phyloP scores from a whole-genome alignment of 2,113 vertebrate species.

The Hemicordylus capensis region DNA sequence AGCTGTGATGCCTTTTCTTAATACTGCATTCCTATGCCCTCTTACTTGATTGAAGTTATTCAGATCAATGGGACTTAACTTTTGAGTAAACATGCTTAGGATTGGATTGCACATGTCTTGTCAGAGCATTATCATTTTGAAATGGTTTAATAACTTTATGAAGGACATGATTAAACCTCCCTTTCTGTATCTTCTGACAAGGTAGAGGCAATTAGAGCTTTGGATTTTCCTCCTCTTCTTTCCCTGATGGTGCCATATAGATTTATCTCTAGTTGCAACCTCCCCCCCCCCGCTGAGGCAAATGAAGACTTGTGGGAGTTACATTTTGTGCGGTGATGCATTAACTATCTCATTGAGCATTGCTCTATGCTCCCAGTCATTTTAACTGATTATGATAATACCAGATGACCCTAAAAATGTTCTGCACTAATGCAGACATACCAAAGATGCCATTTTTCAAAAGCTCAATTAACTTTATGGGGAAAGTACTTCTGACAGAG shows the following conservation, averaged over 20 bases:
- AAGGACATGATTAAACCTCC: background rate
- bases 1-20: background rate
- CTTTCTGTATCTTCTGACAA: conserved; percentile 4
- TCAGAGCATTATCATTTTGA: background rate
- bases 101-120: background rate
- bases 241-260: conserved; percentile 7
- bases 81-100: background rate
- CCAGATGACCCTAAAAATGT: conserved; percentile 38
- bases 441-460: conserved; percentile 64
- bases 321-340: conserved; percentile 30
- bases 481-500: conserved; percentile 45
- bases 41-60: background rate
- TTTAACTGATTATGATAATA: conserved; percentile 51
- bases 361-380: conserved; percentile 45
- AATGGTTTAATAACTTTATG: background rate
- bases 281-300: conserved; percentile 28
- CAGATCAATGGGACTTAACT: background rate
- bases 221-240: conserved; percentile 7
- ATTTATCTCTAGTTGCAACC: conserved; percentile 20
- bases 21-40: background rate
- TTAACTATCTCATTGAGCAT: conserved; percentile 36
- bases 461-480: conserved; percentile 50
- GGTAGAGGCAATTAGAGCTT: background rate
- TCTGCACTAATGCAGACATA: conserved; percentile 50
- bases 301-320: conserved; percentile 20